These are phyloP conservation scores for Cyclophora punctaria DNA, from an alignment of 2,888 invertebrate genomes.

Conservation along the genomic window DNA sequence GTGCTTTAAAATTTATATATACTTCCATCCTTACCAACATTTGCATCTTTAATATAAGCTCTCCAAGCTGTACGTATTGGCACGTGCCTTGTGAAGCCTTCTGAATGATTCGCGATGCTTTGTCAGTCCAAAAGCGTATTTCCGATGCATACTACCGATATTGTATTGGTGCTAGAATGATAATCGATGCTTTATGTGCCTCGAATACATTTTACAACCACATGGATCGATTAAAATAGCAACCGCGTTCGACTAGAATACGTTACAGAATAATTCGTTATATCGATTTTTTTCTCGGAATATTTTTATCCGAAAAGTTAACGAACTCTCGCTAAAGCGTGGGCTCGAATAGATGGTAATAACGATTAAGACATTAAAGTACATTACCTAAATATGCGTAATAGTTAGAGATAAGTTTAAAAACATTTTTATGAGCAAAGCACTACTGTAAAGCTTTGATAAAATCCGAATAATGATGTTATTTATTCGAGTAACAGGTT, in stretches of 20 bases:
- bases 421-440: no score
- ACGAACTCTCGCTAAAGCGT: no score
- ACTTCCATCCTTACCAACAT: neutral
- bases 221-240: constrained; percentile 20
- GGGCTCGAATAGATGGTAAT: no score
- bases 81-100: constrained; percentile 7
- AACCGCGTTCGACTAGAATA: constrained; percentile 2
- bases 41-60: neutral
- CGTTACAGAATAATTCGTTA: no score
- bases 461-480: no score
- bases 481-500: no score
- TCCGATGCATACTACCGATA: constrained; percentile 26
- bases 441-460: no score
- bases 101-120: constrained; percentile 18
- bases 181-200: constrained; percentile 42
- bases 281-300: no score
- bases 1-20: neutral
- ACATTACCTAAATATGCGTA: constrained; percentile 20
- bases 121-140: constrained; percentile 26
- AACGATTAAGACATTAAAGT: no score
- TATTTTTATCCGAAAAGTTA: no score
- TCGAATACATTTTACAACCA: constrained; percentile 31
- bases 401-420: no score
- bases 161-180: constrained; percentile 33
- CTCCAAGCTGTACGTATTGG: constrained; percentile 11